Conservation (phyloP, 2,113 vertebrate genomes). For the Crotalus horridus region DNA sequence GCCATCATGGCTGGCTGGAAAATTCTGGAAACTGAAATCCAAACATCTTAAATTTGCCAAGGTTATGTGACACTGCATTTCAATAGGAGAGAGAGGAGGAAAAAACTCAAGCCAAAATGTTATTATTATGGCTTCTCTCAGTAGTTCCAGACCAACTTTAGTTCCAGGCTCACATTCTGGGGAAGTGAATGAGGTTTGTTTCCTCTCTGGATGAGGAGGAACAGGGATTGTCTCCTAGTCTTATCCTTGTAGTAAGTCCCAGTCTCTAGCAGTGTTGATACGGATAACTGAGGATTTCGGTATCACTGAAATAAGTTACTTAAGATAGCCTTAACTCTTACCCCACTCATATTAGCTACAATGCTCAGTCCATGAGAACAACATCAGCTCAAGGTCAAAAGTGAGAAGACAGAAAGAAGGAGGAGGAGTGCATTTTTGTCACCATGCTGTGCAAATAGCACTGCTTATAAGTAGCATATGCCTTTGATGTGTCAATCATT, state of each 20-base stretch:
- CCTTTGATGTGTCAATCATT: background rate
- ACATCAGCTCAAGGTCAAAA: background rate
- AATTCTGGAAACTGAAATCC: background rate
- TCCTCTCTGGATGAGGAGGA: background rate
- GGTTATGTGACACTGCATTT: background rate
- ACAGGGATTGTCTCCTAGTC: background rate
- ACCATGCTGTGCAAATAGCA: background rate
- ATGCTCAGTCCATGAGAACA: background rate
- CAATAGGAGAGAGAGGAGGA: background rate
- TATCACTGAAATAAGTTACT: background rate
- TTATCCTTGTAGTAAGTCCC: background rate
- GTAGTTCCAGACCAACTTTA: background rate
- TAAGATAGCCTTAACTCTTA: background rate
- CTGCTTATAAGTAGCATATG: background rate
- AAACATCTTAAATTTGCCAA: background rate
- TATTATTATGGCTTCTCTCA: background rate
- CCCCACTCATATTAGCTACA: background rate
- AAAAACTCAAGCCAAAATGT: background rate
- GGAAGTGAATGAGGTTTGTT: background rate
- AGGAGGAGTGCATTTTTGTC: background rate
- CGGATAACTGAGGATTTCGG: background rate
- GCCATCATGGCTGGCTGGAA: background rate
- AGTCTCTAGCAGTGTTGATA: background rate
- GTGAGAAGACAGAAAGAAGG: background rate
- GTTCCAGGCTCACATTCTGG: background rate